Evolutionary conservation across 2,113 vertebrate species (phyloP), one percentile per base, ranked within the genome.

Genomic region (Electrona antarctica): DNA sequence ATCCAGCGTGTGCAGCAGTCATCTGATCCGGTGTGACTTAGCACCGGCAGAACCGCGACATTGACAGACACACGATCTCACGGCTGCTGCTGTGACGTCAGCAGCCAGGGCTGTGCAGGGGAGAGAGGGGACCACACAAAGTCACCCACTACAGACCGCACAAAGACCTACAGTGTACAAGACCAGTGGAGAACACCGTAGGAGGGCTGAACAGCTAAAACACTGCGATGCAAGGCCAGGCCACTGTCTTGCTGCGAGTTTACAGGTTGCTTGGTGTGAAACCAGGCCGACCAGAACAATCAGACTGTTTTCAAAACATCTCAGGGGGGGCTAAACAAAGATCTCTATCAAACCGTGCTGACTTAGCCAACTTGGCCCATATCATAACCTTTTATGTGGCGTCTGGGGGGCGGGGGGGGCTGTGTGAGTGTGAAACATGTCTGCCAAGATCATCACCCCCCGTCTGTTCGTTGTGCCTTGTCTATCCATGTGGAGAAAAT

Each of bases 1-100:
- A 64, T 65, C 50, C 57, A 49, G 77, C 72, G 77, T 86, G 81
- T 75, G 82, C 82, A 88, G 82, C 83, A 79, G 87, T 88, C 77
- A 91, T 83, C 73, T 71, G 88, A 92, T 68, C 54, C 33, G 74
- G 73, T 74, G 71, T 74, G 80, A 88, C 78, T 82, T 82, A 48
- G 71, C 82, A 72, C 69, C 76, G 74, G 79, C 75, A 81, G 72
- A 85, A 73, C 21, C 15, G 68, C 73, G 64, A 87, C 82, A 78
- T 79, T 68, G 78, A 64, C 67, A 64, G 78, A 90, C 77, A 89
- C 67, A 83, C 68, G 81, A 91, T 85, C 79, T 81, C 3, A 49
- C 67, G 67, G 60, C 73, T 68, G 78, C 46, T 87, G 87, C 46
- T 87, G 87, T 52, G 68, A 86, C 71, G 69, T 74, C 66, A 70